Base-by-base conservation (phyloP, 2,888 invertebrate genomes). In the Nymphalis polychloros region DNA sequence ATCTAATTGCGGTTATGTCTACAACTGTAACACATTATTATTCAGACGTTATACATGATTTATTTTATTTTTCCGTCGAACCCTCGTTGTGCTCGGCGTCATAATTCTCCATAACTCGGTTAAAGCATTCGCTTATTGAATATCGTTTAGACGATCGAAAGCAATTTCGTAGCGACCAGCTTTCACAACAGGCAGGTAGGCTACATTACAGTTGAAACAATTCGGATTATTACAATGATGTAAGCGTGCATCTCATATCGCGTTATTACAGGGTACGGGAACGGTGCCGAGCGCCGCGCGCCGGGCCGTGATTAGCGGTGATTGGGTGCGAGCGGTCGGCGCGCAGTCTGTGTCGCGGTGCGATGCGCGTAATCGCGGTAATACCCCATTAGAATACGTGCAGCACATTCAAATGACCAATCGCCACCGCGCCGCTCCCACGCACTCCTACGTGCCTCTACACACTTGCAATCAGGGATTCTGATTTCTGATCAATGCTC, bases 351-450 rank as follows among this genome's bases (percentile, higher is more conserved):
- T 72, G 61, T 55, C 41, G 50, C 59, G 59, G 50, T 17, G 31
- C 63, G 63, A 47, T 53, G 49, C 35, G 53, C 55, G 35, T 49
- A 59, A 55, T 48, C 46, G 68, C 69, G 69, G 55, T 71, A 66
- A 71, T 71, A 64, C 60, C 70, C 74, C 71, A 78, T 78, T 78
- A 76, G 68, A 79, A 77, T 78, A 77, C 79, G 78, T 76, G 73
- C 74, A 59, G 67, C 67, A 67, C 73, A 72, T 73, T 76, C 73
- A 73, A 73, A 75, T 73, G 72, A 69, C 63, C 71, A 63, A 68
- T 61, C 70, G 71, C 69, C 64, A 66, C 64, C 67, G 53, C 48
- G n/a, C 64, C 59, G 70, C 72, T 71, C 71, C 73, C 75, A 69
- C 75, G 71, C 69, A 53, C 68, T 63, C 63, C 55, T 64, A 53